These are phyloP conservation scores for Tenualosa thibaudeaui DNA, from an alignment of 2,797 vertebrate genomes.

Conservation along the genomic window DNA sequence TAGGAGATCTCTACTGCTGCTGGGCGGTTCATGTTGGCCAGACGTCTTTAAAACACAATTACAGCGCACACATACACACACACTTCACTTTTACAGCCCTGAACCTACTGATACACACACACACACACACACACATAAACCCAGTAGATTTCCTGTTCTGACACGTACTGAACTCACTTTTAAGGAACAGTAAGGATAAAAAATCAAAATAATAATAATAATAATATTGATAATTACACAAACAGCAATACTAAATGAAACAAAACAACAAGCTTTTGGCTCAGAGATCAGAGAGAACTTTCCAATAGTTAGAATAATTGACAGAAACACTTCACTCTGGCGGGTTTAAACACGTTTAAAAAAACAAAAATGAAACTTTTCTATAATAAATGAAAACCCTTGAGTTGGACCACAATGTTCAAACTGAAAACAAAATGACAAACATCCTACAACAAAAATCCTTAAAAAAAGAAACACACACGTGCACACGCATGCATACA, in stretches of 20 bases:
- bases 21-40: constrained; percentile 99
- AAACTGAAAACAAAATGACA: constrained; percentile 48
- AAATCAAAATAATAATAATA: neutral
- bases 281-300: neutral
- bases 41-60: constrained; percentile 81
- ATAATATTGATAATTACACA: constrained; percentile 58
- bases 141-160: neutral
- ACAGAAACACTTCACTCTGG: constrained; percentile 32
- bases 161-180: neutral
- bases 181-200: too few relatives aligned
- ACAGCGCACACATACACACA: constrained; percentile 55
- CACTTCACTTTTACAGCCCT: neutral
- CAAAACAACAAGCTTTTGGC: constrained; percentile 46
- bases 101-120: neutral
- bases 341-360: too few relatives aligned
- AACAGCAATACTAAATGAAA: constrained; percentile 64
- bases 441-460: constrained; percentile 39
- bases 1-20: constrained; percentile 97
- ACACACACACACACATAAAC: neutral
- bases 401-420: constrained; percentile 64
- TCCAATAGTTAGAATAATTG: neutral
- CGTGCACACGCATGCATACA: neutral
- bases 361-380: too few relatives aligned
- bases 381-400: constrained; percentile 43
- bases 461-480: constrained; percentile 46